These are phyloP conservation scores for Vanessa atalanta DNA, from an alignment of 1,140 invertebrate genomes.

Conservation along the genomic window DNA sequence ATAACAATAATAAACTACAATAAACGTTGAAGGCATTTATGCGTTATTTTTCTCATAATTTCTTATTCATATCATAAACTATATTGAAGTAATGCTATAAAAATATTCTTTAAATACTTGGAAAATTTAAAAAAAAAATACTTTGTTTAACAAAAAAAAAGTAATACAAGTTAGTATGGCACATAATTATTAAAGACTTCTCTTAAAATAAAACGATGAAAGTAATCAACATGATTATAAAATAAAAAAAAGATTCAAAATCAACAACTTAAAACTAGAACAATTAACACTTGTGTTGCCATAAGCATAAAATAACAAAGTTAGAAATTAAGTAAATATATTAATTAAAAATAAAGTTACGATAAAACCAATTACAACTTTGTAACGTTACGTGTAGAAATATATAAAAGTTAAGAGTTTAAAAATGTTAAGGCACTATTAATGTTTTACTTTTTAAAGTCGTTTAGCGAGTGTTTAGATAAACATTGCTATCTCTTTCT, in stretches of 20 bases:
- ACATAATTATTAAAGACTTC: neutral
- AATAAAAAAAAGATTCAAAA: constrained; percentile 19
- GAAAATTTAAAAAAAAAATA: neutral
- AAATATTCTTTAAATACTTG: neutral
- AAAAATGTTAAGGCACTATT: too few relatives aligned
- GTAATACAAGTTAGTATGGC: constrained; percentile 5
- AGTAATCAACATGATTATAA: constrained; percentile 25
- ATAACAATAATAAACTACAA: too few relatives aligned
- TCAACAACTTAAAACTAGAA: constrained; percentile 22
- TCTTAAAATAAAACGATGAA: neutral
- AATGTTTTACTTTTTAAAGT: too few relatives aligned
- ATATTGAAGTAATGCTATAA: neutral
- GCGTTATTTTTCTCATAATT: too few relatives aligned
- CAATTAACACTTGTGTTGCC: neutral
- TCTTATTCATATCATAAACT: too few relatives aligned
- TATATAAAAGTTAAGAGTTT: too few relatives aligned
- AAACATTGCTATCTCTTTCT: too few relatives aligned
- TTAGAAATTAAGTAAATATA: neutral
- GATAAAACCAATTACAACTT: too few relatives aligned
- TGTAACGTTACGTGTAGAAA: too few relatives aligned
- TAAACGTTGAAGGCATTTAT: too few relatives aligned
- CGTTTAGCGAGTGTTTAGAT: too few relatives aligned
- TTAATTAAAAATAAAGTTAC: too few relatives aligned
- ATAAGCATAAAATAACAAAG: neutral
- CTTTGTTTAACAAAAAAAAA: constrained; percentile 13